A percentile compares a stretch with the other conserved stretches of the same genome.
phyloP scores from a whole-genome alignment of 2,113 vertebrate genomes.

The Cyanistes caeruleus region DNA sequence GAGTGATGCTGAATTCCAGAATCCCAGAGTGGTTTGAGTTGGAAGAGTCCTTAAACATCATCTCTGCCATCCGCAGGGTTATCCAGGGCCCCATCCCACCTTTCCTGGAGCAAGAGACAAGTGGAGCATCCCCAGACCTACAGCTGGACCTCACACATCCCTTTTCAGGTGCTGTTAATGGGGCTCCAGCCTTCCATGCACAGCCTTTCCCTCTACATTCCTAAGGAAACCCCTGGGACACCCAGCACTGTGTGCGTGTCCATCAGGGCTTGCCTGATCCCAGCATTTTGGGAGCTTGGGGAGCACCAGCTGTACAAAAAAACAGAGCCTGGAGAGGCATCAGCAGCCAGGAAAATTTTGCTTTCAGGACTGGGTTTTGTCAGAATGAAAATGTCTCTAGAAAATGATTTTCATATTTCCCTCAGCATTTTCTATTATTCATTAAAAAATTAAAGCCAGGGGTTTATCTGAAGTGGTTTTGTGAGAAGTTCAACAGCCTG shows the following conservation, averaged over 20 bases:
- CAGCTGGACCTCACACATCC: not conserved
- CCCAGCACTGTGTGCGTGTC: not conserved
- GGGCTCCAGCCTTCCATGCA: not conserved
- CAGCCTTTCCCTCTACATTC: not conserved
- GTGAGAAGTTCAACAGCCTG: not conserved
- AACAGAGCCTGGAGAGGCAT: not conserved
- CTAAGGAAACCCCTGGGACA: not conserved
- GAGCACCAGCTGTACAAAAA: not conserved
- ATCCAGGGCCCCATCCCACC: not conserved
- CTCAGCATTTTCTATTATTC: slow-evolving; percentile 7
- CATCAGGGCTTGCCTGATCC: not conserved
- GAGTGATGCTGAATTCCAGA: not conserved
- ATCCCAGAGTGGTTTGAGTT: not conserved
- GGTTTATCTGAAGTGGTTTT: slow-evolving; percentile 18
- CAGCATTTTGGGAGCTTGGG: not conserved
- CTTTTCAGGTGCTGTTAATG: rapidly evolving
- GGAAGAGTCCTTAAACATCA: not conserved
- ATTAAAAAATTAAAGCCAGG: not conserved
- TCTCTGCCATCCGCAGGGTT: not conserved
- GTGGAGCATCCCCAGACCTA: not conserved
- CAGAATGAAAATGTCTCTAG: not conserved
- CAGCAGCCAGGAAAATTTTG: not conserved
- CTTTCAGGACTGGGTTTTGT: not conserved
- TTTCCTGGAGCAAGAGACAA: not conserved
- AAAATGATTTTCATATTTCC: slow-evolving; percentile 36